Conservation (phyloP, 1,140 invertebrate genomes). For the Drosophila tropicalis region DNA sequence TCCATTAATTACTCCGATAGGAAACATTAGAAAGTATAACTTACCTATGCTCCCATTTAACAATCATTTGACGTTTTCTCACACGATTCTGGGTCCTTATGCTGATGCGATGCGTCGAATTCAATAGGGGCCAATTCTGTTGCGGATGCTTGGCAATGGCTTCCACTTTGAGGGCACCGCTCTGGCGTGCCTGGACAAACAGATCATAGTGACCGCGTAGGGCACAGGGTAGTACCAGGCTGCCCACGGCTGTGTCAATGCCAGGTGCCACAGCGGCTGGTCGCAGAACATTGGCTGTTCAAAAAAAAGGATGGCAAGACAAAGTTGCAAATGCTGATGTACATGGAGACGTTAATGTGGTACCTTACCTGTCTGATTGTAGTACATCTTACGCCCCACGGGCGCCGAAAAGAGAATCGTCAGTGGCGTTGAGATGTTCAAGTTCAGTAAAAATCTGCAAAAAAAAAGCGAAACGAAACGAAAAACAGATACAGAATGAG, state of each 20-base stretch:
- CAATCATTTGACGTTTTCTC: slow-evolving; percentile 78
- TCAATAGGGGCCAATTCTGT: slow-evolving; percentile 69
- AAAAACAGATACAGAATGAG: slow-evolving; percentile 27
- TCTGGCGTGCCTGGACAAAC: slow-evolving; percentile 68
- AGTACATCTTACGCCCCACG: slow-evolving; percentile 77
- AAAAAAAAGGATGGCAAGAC: slow-evolving; percentile 9
- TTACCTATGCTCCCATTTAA: slow-evolving; percentile 82
- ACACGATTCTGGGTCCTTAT: slow-evolving; percentile 80
- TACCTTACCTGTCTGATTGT: slow-evolving; percentile 80
- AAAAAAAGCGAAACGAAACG: slow-evolving; percentile 34
- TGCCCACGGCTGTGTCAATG: slow-evolving; percentile 36
- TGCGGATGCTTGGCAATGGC: slow-evolving; percentile 72
- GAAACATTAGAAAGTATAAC: neutral
- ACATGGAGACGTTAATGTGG: neutral
- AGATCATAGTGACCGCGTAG: slow-evolving; percentile 77
- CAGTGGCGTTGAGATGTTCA: slow-evolving; percentile 76
- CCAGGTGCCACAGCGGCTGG: slow-evolving; percentile 49
- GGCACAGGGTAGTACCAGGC: slow-evolving; percentile 77
- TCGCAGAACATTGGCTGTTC: slow-evolving; percentile 71
- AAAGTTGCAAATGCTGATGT: slow-evolving; percentile 3
- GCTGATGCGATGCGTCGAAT: slow-evolving; percentile 65
- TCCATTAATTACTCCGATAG: neutral
- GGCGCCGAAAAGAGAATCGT: slow-evolving; percentile 75
- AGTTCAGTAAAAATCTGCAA: slow-evolving; percentile 75
- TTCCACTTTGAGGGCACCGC: slow-evolving; percentile 72